Evolutionary conservation across 2,113 vertebrate species (phyloP).

Genomic region (Athene cunicularia): DNA sequence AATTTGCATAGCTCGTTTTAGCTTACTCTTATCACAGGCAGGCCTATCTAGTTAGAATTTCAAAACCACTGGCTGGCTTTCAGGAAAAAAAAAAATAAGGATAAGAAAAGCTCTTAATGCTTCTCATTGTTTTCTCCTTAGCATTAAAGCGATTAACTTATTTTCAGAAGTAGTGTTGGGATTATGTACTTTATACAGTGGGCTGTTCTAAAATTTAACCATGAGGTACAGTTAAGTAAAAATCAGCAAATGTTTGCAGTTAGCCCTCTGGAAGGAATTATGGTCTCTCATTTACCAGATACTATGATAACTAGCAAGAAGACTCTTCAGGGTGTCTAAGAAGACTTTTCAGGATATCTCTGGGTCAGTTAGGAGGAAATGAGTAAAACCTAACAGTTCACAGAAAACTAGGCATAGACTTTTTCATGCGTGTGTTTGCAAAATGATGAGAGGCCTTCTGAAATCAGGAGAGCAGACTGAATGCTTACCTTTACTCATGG

Average conservation of each 20-base stretch:
- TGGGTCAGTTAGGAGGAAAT: not conserved
- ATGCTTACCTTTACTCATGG: not conserved
- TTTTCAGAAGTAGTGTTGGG: not conserved
- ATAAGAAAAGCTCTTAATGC: not conserved
- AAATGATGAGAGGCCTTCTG: not conserved
- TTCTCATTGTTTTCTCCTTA: slow-evolving; percentile 31
- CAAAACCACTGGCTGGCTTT: not conserved
- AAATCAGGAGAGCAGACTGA: not conserved
- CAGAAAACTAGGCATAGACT: not conserved
- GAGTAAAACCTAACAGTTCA: not conserved
- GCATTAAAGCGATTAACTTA: not conserved
- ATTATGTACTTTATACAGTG: not conserved
- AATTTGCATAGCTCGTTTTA: not conserved
- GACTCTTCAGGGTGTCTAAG: not conserved
- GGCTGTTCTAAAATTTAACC: not conserved
- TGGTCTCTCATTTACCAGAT: not conserved
- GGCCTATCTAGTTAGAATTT: not conserved
- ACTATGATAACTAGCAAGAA: not conserved
- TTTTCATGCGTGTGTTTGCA: not conserved
- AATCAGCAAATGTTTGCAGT: not conserved
- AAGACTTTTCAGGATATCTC: not conserved
- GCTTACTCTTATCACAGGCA: not conserved
- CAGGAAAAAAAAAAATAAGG: not conserved
- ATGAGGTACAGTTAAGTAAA: not conserved
- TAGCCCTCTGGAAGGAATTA: not conserved